Conservation (phyloP, 2,113 vertebrate species). For the Nerophis lumbriciformis region DNA sequence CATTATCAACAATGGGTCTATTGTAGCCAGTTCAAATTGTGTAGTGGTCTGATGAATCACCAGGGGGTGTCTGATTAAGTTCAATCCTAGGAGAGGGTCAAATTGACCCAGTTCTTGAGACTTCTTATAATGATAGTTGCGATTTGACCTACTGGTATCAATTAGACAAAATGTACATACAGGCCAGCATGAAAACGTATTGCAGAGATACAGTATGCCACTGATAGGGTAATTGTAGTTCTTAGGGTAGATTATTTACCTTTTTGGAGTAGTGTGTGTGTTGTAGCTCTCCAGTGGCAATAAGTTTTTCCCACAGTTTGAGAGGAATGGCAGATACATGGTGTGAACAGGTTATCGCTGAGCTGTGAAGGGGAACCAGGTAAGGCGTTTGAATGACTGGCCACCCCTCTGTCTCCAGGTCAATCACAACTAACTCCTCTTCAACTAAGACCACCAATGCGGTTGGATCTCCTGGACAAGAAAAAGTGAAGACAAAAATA, state of each 20-base stretch:
- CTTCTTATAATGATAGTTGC: no score
- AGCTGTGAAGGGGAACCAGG: conserved; percentile 93
- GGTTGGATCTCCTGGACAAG: conserved; percentile 76
- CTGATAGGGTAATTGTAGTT: background rate
- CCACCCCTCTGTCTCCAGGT: conserved; percentile 85
- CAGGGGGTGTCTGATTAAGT: no score
- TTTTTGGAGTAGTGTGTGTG: conserved; percentile 82
- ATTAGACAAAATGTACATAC: no score
- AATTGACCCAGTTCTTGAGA: no score
- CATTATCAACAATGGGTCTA: no score
- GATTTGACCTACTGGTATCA: no score
- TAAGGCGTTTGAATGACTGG: conserved; percentile 89
- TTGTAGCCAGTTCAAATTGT: no score
- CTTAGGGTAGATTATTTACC: conserved; percentile 60
- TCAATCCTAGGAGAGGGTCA: no score
- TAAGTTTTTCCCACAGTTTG: conserved; percentile 91
- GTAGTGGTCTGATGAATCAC: no score
- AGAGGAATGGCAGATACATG: conserved; percentile 91
- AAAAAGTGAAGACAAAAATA: background rate
- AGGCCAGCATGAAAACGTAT: background rate
- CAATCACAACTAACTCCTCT: conserved; percentile 92
- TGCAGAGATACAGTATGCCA: background rate
- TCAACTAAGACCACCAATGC: conserved; percentile 92
- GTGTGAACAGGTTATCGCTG: conserved; percentile 96
- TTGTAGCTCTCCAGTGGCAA: conserved; percentile 80